Conservation (phyloP, 2,797 vertebrate genomes). For the Gila robusta region DNA sequence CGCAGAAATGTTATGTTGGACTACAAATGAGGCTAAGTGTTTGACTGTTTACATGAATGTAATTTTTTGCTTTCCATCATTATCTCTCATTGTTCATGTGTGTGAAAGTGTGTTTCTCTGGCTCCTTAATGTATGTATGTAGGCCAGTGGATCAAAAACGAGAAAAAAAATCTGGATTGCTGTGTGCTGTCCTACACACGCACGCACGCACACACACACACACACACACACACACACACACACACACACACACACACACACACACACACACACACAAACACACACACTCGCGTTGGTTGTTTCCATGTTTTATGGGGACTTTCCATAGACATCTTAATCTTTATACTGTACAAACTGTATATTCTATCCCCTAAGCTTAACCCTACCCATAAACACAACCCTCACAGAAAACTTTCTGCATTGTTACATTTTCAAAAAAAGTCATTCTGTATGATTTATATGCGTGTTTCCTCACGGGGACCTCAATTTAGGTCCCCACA, state of each 20-base stretch:
- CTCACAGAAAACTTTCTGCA: too few relatives aligned
- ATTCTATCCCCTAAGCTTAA: too few relatives aligned
- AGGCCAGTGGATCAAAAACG: constrained; percentile 43
- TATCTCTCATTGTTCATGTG: not conserved
- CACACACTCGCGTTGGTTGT: too few relatives aligned
- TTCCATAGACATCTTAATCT: too few relatives aligned
- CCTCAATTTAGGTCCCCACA: too few relatives aligned
- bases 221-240: constrained; percentile 8
- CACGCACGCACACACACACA: constrained; percentile 14
- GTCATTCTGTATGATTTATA: too few relatives aligned
- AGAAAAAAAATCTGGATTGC: not conserved
- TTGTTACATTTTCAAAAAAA: too few relatives aligned
- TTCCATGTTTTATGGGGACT: too few relatives aligned
- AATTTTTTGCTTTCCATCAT: not conserved
- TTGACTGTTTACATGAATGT: not conserved
- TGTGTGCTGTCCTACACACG: not conserved
- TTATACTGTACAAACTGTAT: too few relatives aligned
- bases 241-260: not conserved
- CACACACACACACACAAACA: too few relatives aligned
- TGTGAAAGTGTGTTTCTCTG: not conserved
- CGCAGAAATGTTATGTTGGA: not conserved
- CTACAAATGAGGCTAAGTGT: not conserved
- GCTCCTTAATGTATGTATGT: constrained; percentile 48
- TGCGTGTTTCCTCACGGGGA: too few relatives aligned
- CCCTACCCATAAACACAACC: too few relatives aligned